These are phyloP conservation scores for Hyperoplus immaculatus DNA, from an alignment of 2,797 vertebrate genomes.

Conservation along the genomic window DNA sequence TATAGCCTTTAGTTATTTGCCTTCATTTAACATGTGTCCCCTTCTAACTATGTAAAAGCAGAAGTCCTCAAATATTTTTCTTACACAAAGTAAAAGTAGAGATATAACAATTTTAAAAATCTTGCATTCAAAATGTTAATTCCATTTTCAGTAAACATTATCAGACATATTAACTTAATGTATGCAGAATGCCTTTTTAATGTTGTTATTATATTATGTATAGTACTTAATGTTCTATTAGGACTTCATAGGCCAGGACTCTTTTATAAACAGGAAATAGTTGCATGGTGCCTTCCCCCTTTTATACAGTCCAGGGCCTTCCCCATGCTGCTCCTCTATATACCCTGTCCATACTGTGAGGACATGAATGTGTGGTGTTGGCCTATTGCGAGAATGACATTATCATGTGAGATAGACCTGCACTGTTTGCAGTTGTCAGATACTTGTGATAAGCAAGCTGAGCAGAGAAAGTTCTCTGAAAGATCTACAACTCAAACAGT, in stretches of 20 bases:
- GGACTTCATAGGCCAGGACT: background rate
- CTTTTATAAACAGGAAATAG: background rate
- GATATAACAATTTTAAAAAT: background rate
- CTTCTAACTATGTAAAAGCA: background rate
- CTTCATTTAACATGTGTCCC: background rate
- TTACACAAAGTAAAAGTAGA: background rate
- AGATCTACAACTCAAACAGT: background rate
- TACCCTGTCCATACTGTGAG: slow-evolving; percentile 9
- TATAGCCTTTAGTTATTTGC: background rate
- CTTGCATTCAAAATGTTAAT: background rate
- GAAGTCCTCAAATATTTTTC: background rate
- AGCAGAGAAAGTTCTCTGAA: slow-evolving; percentile 41
- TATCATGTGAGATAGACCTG: slow-evolving; percentile 50
- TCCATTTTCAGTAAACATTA: background rate
- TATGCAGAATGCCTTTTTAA: background rate
- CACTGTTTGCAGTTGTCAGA: slow-evolving; percentile 67
- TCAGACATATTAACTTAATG: background rate
- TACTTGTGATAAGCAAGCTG: slow-evolving; percentile 61
- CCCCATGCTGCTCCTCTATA: background rate
- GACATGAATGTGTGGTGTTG: slow-evolving; percentile 24
- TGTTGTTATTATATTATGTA: background rate
- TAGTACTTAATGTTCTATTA: background rate
- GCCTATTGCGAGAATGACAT: slow-evolving; percentile 44
- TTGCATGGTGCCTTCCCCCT: too few relatives aligned
- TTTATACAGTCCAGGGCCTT: too few relatives aligned